Evolutionary conservation across 2,888 invertebrate genomes (phyloP).

Genomic region (Phalangium opilio): DNA sequence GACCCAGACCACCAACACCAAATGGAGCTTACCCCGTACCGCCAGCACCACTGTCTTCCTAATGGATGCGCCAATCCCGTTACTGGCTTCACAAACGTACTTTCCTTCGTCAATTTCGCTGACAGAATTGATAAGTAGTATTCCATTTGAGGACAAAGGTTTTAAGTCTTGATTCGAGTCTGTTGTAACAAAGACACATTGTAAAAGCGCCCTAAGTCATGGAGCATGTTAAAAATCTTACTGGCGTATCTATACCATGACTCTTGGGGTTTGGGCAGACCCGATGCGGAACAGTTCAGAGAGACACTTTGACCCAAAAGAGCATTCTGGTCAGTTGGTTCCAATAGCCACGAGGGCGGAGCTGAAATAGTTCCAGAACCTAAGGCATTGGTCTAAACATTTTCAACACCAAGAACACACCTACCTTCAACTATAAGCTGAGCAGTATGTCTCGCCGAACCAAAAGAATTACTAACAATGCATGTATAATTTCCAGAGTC

Average conservation of each 20-base stretch:
- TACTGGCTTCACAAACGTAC: constrained; percentile 11
- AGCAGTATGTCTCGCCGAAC: constrained; percentile 8
- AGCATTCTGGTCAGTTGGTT: constrained; percentile 11
- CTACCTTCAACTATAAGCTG: constrained; percentile 16
- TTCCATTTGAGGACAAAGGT: too few species aligned
- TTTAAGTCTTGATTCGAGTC: too few species aligned
- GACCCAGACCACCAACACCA: background rate
- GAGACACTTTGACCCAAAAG: constrained; percentile 1
- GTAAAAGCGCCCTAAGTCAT: too few species aligned
- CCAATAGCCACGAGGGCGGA: constrained; percentile 13
- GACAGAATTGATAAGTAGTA: too few species aligned
- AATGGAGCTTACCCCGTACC: constrained; percentile 10
- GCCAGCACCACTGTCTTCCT: constrained; percentile 4
- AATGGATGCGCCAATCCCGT: constrained; percentile 10
- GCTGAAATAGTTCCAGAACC: constrained; percentile 3
- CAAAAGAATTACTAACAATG: constrained; percentile 7
- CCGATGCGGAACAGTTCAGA: too few species aligned
- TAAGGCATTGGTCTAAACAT: too few species aligned
- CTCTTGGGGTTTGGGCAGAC: too few species aligned
- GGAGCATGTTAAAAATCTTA: too few species aligned
- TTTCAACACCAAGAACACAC: background rate
- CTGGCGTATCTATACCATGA: too few species aligned
- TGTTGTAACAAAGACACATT: too few species aligned
- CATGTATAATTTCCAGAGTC: constrained; percentile 12
- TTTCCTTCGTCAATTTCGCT: constrained; percentile 6